phyloP scores from a whole-genome alignment of 2,113 vertebrate species.

The Zosterops borbonicus region DNA sequence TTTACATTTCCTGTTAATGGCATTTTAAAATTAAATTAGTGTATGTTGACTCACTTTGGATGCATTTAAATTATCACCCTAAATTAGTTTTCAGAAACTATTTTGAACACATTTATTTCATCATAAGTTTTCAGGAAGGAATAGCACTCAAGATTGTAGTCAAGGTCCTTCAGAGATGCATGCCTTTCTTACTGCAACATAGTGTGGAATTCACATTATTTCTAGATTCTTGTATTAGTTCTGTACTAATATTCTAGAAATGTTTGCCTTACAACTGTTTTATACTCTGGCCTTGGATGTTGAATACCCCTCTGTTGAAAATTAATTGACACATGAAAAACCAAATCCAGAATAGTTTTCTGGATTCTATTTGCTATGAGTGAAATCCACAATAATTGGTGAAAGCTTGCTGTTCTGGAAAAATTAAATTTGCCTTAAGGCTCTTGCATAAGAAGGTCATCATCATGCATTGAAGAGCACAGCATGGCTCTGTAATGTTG shows the following conservation, averaged over 20 bases:
- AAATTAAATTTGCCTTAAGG: not conserved
- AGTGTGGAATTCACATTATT: not conserved
- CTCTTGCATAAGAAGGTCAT: not conserved
- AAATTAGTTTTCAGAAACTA: not conserved
- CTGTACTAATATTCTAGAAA: not conserved
- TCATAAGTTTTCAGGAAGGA: not conserved
- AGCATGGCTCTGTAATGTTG: not conserved
- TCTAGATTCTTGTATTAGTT: not conserved
- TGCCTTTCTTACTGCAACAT: not conserved
- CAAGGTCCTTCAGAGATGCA: not conserved
- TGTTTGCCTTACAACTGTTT: not conserved
- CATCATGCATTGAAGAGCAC: not conserved
- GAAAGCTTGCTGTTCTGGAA: not conserved
- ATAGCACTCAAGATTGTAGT: not conserved
- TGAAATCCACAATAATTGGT: not conserved
- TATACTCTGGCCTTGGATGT: not conserved
- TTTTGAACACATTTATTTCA: not conserved
- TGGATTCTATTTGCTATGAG: not conserved
- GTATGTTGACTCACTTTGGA: not conserved
- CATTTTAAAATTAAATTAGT: not conserved
- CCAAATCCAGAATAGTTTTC: not conserved
- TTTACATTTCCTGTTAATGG: not conserved
- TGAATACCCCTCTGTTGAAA: not conserved
- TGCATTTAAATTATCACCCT: not conserved
- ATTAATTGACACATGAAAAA: not conserved